phyloP scores from a whole-genome alignment of 2,797 vertebrate species.

The Peromyscus attwateri region DNA sequence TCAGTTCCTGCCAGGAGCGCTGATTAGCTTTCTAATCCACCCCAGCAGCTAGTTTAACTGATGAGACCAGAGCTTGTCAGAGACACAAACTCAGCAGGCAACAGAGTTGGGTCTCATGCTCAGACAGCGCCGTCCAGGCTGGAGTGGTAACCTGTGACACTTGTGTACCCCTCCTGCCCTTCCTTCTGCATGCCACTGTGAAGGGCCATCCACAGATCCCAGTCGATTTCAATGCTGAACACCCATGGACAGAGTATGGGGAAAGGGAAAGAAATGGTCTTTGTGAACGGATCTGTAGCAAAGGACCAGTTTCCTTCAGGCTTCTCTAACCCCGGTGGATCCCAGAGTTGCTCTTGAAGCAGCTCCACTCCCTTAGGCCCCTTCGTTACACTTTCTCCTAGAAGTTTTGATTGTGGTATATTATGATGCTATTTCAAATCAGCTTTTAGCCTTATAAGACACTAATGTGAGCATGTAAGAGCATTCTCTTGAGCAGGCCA shows the following conservation, averaged over 20 bases:
- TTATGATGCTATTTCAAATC: slow-evolving; percentile 72
- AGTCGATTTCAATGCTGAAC: not conserved
- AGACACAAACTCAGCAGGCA: not conserved
- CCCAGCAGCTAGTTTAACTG: not conserved
- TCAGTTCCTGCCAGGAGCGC: not conserved
- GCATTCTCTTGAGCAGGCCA: slow-evolving; percentile 51
- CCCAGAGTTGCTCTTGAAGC: slow-evolving; percentile 22
- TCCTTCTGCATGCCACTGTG: rapidly evolving
- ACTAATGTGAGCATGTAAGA: slow-evolving; percentile 43
- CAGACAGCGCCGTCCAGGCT: not conserved
- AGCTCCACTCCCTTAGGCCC: slow-evolving; percentile 3
- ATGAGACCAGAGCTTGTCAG: not conserved
- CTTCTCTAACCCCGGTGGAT: not conserved
- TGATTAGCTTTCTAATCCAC: not conserved
- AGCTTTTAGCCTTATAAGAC: slow-evolving; percentile 52
- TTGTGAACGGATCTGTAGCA: not conserved
- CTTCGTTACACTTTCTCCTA: slow-evolving; percentile 58
- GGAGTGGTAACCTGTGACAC: rapidly evolving
- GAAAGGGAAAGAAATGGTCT: rapidly evolving
- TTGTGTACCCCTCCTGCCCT: too few relatives aligned
- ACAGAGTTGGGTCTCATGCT: not conserved
- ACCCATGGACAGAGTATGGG: not conserved
- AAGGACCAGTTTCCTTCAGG: not conserved
- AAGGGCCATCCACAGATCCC: not conserved
- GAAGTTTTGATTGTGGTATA: slow-evolving; percentile 60